Percentiles rank a stretch among this genome's conserved stretches.
Conservation (phyloP, 2,888 invertebrate genomes). For the Agonopterix heracliana region DNA sequence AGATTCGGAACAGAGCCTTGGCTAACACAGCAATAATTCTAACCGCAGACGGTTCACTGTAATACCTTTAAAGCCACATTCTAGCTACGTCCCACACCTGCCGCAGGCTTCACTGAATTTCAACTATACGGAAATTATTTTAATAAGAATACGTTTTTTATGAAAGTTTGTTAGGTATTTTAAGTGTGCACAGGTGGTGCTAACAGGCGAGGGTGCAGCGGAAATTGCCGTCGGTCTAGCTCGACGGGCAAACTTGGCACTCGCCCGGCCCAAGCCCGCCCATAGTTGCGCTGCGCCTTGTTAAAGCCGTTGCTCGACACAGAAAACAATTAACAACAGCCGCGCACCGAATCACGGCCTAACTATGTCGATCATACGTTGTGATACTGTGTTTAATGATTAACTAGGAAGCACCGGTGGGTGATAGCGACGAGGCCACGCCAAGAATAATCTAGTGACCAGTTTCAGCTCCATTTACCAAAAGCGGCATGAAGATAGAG, state of each 20-base stretch:
- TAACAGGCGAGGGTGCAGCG: slow-evolving; percentile 49
- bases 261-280: slow-evolving; percentile 19
- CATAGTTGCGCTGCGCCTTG: slow-evolving; percentile 30
- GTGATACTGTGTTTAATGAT: too few relatives aligned
- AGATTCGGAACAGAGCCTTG: slow-evolving; percentile 31
- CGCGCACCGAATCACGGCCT: slow-evolving; percentile 18
- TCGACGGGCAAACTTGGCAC: slow-evolving; percentile 28
- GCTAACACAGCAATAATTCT: slow-evolving; percentile 37
- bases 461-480: too few relatives aligned
- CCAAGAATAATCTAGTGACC: too few relatives aligned
- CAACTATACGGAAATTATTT: slow-evolving; percentile 34
- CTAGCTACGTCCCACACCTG: slow-evolving; percentile 5
- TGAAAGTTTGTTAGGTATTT: slow-evolving; percentile 20
- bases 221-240: slow-evolving; percentile 52
- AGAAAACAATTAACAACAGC: slow-evolving; percentile 53
- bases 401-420: too few relatives aligned
- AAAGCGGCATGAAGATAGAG: too few relatives aligned
- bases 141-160: slow-evolving; percentile 17
- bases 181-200: slow-evolving; percentile 50
- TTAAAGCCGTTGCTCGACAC: slow-evolving; percentile 47
- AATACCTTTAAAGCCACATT: slow-evolving; percentile 45
- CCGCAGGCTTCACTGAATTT: slow-evolving; percentile 18
- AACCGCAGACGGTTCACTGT: slow-evolving; percentile 31
- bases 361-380: neutral
- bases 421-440: neutral